phyloP scores from a whole-genome alignment of 2,113 vertebrate species.

The Melanostigma gelatinosum region DNA sequence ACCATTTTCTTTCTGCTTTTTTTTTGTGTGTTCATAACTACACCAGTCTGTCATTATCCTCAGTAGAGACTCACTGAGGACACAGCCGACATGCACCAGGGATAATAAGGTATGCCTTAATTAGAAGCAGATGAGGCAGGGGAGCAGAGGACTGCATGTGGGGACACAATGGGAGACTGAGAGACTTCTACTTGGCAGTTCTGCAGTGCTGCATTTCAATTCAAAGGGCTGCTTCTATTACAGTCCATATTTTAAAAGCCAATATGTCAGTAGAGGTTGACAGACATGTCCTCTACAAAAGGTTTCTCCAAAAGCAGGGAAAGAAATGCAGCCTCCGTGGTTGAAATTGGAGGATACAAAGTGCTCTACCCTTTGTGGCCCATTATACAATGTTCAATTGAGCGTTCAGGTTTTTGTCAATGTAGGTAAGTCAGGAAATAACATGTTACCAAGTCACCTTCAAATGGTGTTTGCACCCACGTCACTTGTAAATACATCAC shows the following conservation, averaged over 20 bases:
- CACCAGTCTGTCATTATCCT: constrained; percentile 4
- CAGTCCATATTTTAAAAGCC: constrained; percentile 22
- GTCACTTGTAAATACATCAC: constrained; percentile 13
- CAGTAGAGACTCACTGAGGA: constrained; percentile 10
- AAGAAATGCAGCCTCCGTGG: background rate
- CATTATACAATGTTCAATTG: constrained; percentile 29
- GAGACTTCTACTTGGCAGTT: constrained; percentile 38
- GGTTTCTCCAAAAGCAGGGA: background rate
- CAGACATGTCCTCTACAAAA: constrained; percentile 15
- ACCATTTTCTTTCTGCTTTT: background rate
- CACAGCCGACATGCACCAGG: constrained; percentile 27
- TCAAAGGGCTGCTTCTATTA: constrained; percentile 24
- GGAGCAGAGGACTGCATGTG: constrained; percentile 29
- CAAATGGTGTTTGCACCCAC: constrained; percentile 9
- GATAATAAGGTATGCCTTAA: constrained; percentile 62
- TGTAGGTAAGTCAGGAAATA: constrained; percentile 13
- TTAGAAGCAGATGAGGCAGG: constrained; percentile 51
- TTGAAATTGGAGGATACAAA: constrained; percentile 20
- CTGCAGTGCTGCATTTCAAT: constrained; percentile 24
- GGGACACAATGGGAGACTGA: constrained; percentile 35
- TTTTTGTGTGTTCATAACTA: background rate
- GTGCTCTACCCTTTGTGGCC: constrained; percentile 22
- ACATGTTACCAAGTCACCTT: background rate
- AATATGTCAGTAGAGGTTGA: constrained; percentile 19
- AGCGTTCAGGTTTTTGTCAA: constrained; percentile 50